Percentiles rank a stretch among this genome's conserved stretches.
Evolutionary conservation across 2,888 invertebrate genomes (phyloP).

Genomic region (Leistus spinibarbis): DNA sequence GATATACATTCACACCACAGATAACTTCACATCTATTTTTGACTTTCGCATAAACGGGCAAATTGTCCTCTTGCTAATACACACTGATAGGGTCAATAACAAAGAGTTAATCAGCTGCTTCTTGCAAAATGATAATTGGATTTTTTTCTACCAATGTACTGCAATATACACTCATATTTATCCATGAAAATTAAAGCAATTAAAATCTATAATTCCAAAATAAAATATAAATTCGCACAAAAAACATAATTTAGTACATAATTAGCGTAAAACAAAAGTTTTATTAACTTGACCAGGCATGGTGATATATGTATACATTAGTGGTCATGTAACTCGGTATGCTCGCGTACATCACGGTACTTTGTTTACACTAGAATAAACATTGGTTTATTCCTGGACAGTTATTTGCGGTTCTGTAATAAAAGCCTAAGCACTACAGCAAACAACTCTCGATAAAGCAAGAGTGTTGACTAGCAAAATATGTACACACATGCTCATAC

Average conservation of each 20-base stretch:
- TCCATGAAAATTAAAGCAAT: no score
- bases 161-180: no score
- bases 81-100: no score
- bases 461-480: neutral
- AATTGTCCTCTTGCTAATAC: no score
- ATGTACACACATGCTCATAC: neutral
- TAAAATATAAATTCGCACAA: neutral
- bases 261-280: slow-evolving; percentile 23
- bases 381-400: slow-evolving; percentile 32
- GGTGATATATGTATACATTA: slow-evolving; percentile 23
- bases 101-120: no score
- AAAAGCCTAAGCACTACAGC: slow-evolving; percentile 30
- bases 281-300: slow-evolving; percentile 10
- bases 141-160: no score
- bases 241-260: neutral
- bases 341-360: slow-evolving; percentile 16
- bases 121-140: no score
- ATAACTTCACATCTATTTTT: no score
- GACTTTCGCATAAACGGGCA: no score
- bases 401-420: slow-evolving; percentile 18
- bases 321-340: slow-evolving; percentile 12
- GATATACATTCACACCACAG: no score
- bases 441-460: slow-evolving; percentile 1
- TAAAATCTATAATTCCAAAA: no score
- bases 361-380: slow-evolving; percentile 29